Base-by-base conservation (phyloP, 2,888 invertebrate species). In the Cephus rjabovi region DNA sequence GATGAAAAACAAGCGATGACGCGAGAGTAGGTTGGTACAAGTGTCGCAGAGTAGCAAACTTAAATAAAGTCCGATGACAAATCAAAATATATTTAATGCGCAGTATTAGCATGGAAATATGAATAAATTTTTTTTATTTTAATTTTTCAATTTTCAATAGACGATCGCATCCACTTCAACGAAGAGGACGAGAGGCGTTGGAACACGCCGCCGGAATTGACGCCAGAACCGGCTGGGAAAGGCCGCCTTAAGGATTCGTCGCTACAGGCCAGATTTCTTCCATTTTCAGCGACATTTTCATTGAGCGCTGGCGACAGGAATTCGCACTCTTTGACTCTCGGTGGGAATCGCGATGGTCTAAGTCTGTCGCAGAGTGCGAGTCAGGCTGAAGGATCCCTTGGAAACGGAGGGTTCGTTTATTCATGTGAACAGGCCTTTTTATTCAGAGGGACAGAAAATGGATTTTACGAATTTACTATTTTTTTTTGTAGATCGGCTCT, bases 271-370 rank as follows among this genome's bases (percentile, higher is more conserved):
- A 85, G 90, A 80, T 88, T 90, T 75, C 80, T 88, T 33, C 89
- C 90, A 34, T 88, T 90, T 81, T 86, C 89, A n/a, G 88, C 90
- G 40, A 89, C 87, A 78, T 88, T 91, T 81, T 86, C 88, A 69
- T 74, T 91, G 23, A 87, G 86, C 79, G 79, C 87, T 6, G 90
- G 87, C 71, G 82, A 82, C 6, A 84, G 83, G 79, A 88, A 86
- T 82, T 88, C 88, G n/a, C 89, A 91, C 75, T 87, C 89, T 1
- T 81, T 90, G 73, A 90, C 89, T 73, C 80, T 90, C 56, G 87
- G 88, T 76, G 82, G 86, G 11, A 85, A 79, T 4, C 84, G 86
- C 4, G 88, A 88, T 75, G 89, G 90, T 34, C 80, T 90, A 56
- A 90, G 89, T 76, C 83, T 90, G 40, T 89, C 90, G 1, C 89